These are phyloP conservation scores for Sebastes cheni DNA, from an alignment of 2,797 vertebrate species.

Conservation along the genomic window DNA sequence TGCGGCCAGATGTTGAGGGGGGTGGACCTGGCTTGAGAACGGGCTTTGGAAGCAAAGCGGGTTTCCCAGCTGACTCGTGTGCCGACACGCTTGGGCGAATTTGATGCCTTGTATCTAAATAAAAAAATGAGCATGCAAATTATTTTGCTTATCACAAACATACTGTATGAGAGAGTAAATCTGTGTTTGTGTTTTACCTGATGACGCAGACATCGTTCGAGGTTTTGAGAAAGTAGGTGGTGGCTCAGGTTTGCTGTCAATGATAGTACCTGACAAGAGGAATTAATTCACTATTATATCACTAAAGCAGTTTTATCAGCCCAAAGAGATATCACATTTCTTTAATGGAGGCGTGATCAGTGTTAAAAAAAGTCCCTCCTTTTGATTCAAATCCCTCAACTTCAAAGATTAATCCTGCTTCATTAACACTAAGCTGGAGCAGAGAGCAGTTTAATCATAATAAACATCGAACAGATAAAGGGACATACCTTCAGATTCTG, in stretches of 20 bases:
- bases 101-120: slow-evolving; percentile 82
- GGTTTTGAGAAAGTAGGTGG: slow-evolving; percentile 90
- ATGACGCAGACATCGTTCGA: slow-evolving; percentile 93
- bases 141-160: background rate
- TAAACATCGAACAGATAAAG: slow-evolving; percentile 22
- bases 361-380: slow-evolving; percentile 3
- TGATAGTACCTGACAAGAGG: slow-evolving; percentile 88
- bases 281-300: slow-evolving; percentile 3
- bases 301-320: background rate
- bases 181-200: slow-evolving; percentile 79
- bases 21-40: slow-evolving; percentile 73
- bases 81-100: slow-evolving; percentile 78
- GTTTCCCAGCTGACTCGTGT: slow-evolving; percentile 81
- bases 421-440: slow-evolving; percentile 17
- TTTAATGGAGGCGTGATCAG: slow-evolving; percentile 15
- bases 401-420: slow-evolving; percentile 27
- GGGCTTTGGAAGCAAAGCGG: slow-evolving; percentile 82
- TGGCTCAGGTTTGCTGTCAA: slow-evolving; percentile 90
- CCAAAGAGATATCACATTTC: slow-evolving; percentile 9
- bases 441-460: slow-evolving; percentile 13
- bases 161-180: background rate
- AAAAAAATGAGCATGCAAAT: background rate
- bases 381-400: slow-evolving; percentile 28
- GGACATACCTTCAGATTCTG: slow-evolving; percentile 79
- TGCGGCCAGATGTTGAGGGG: slow-evolving; percentile 70